Percentiles rank a stretch among this genome's conserved stretches.
Evolutionary conservation across 2,113 vertebrate species (phyloP).

Genomic region (Paracanthobrama guichenoti): DNA sequence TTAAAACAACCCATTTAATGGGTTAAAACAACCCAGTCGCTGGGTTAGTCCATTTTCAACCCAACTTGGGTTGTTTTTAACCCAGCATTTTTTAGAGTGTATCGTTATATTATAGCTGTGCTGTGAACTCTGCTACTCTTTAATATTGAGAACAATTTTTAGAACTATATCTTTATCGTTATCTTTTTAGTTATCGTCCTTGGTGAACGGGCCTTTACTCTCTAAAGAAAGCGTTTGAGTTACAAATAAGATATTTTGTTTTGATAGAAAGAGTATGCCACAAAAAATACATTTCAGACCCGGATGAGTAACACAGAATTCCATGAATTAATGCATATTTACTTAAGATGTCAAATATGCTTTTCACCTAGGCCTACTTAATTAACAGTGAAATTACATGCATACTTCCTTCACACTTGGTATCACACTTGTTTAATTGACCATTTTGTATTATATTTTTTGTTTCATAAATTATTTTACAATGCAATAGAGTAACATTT

Average conservation of each 20-base stretch:
- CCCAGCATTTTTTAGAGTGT: too few species aligned
- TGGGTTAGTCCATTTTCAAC: too few species aligned
- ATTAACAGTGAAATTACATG: background rate
- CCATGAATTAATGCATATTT: background rate
- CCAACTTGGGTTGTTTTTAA: too few species aligned
- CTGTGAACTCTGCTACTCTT: too few species aligned
- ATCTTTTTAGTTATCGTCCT: too few species aligned
- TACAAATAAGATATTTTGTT: background rate
- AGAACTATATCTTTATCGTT: too few species aligned
- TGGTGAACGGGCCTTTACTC: background rate
- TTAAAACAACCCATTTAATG: too few species aligned
- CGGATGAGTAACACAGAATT: background rate
- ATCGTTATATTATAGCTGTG: too few species aligned
- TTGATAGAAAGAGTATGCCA: background rate
- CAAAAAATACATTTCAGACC: too few species aligned
- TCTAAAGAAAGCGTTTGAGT: background rate
- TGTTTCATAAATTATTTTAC: background rate
- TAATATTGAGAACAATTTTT: too few species aligned
- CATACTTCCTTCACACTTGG: background rate
- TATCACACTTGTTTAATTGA: background rate
- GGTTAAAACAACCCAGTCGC: too few species aligned
- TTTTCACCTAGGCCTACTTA: background rate
- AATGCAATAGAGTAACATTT: background rate
- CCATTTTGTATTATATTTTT: background rate
- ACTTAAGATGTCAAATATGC: background rate